Evolutionary conservation across 2,888 invertebrate species (phyloP).

Genomic region (Dioctria linearis): DNA sequence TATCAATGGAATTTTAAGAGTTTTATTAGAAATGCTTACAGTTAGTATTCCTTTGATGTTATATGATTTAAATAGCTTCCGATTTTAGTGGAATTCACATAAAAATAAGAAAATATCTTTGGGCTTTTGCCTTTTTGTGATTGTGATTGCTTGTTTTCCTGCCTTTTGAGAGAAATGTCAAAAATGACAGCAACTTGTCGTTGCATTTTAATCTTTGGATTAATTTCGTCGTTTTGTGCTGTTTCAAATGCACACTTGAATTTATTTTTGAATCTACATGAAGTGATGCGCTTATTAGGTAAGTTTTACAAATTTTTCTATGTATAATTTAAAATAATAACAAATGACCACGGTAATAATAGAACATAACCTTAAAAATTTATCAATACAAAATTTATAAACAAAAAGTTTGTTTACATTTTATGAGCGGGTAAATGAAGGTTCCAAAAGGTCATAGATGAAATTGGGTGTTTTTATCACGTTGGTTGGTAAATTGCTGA

Average conservation of each 20-base stretch:
- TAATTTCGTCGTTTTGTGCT: conserved; percentile 20
- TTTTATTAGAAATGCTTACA: conserved; percentile 17
- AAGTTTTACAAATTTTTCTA: not conserved
- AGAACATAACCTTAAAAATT: conserved; percentile 23
- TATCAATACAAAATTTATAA: conserved; percentile 4
- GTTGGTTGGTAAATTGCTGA: too few relatives aligned
- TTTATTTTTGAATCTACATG: conserved; percentile 28
- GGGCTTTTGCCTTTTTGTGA: too few relatives aligned
- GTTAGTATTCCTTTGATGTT: not conserved
- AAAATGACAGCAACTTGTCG: conserved; percentile 32
- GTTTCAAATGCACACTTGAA: conserved; percentile 26
- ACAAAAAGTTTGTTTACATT: conserved; percentile 44
- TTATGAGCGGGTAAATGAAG: not conserved
- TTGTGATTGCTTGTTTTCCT: not conserved
- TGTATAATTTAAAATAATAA: too few relatives aligned
- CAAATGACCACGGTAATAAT: too few relatives aligned
- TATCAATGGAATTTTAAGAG: conserved; percentile 12
- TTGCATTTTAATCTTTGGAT: conserved; percentile 21
- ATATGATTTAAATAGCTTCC: not conserved
- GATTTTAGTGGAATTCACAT: conserved; percentile 20
- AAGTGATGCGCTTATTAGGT: conserved; percentile 40
- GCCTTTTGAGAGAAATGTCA: conserved; percentile 27
- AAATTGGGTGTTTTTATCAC: too few relatives aligned
- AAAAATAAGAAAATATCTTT: conserved; percentile 3
- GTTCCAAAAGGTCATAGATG: too few relatives aligned